Percentiles rank a stretch among this genome's conserved stretches.
These are phyloP conservation scores for Xanthostigma xanthostigma DNA, from an alignment of 2,888 invertebrate genomes.

Conservation along the genomic window DNA sequence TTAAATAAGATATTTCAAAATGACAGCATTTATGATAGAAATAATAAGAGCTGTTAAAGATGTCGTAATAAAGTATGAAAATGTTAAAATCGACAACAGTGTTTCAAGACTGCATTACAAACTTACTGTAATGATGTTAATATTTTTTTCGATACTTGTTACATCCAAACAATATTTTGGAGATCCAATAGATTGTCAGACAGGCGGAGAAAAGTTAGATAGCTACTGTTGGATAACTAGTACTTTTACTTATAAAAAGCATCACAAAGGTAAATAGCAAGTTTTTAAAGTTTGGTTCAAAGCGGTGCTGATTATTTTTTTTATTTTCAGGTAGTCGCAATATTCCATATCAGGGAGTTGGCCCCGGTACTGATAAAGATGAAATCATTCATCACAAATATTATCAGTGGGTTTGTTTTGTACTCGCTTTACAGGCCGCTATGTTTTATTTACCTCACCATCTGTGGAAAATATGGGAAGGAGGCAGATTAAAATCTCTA, in stretches of 20 bases:
- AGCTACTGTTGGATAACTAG: conserved; percentile 70
- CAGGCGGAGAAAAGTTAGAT: conserved; percentile 48
- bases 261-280: conserved; percentile 25
- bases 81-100: conserved; percentile 58
- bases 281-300: not conserved
- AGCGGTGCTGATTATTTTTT: not conserved
- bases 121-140: conserved; percentile 52
- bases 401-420: conserved; percentile 61
- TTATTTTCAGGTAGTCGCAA: conserved; percentile 16
- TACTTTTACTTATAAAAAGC: conserved; percentile 43
- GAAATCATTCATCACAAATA: conserved; percentile 43
- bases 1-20: not conserved
- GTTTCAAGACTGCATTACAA: conserved; percentile 63
- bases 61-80: conserved; percentile 47
- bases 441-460: conserved; percentile 55
- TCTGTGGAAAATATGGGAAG: conserved; percentile 59
- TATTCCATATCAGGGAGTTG: conserved; percentile 38
- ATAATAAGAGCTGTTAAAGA: conserved; percentile 47
- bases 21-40: conserved; percentile 34
- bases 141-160: conserved; percentile 57
- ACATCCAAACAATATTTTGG: conserved; percentile 76
- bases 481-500: conserved; percentile 42
- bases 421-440: conserved; percentile 48
- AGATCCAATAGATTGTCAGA: conserved; percentile 65
- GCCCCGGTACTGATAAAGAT: conserved; percentile 26